Conservation (phyloP, 1,140 invertebrate species). For the Samia ricini region DNA sequence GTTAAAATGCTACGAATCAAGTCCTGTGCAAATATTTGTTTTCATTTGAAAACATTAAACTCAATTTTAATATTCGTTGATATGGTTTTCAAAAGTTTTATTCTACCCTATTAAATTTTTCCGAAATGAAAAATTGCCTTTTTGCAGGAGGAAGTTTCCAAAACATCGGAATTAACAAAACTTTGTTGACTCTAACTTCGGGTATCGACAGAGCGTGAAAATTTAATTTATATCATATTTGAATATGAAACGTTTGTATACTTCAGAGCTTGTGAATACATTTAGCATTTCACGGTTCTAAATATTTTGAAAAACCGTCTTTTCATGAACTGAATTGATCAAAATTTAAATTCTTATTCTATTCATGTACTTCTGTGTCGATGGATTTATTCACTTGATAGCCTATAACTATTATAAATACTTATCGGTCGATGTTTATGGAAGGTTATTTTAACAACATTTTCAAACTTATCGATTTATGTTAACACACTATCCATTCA, state of each 20-base stretch:
- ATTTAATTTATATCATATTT: neutral
- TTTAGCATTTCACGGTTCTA: neutral
- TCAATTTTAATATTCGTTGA: neutral
- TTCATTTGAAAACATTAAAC: neutral
- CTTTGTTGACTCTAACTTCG: neutral
- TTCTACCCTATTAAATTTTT: neutral
- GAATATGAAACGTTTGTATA: neutral
- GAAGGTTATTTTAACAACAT: no score
- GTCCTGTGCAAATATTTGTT: no score
- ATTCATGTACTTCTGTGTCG: no score
- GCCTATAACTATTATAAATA: no score
- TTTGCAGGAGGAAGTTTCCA: neutral
- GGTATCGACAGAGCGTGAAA: neutral
- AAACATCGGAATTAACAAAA: neutral
- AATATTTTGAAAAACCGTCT: no score
- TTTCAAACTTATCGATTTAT: no score
- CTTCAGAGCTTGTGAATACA: neutral
- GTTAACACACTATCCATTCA: no score
- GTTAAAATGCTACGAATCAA: no score
- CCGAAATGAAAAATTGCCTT: neutral
- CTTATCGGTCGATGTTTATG: no score
- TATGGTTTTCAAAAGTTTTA: neutral
- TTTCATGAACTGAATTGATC: no score
- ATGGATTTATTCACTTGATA: no score
- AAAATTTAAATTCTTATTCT: no score